A percentile compares a stretch with the other conserved stretches of the same genome.
These are phyloP conservation scores for Orchesellides sinensis DNA, from an alignment of 2,888 invertebrate species.

Conservation along the genomic window DNA sequence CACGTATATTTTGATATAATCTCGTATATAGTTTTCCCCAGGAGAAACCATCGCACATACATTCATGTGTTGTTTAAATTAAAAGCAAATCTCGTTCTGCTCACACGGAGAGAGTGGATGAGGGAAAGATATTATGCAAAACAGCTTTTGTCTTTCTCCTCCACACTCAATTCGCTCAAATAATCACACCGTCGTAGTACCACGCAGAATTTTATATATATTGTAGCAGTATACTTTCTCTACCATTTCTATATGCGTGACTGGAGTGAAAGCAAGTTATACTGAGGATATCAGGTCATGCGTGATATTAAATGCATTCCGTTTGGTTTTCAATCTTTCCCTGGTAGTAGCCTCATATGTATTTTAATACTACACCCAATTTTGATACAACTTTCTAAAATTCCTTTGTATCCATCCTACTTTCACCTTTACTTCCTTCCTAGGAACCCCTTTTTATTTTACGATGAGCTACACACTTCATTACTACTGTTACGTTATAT, in stretches of 20 bases:
- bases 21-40: neutral
- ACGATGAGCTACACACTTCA: too few species aligned
- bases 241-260: constrained; percentile 13
- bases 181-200: neutral
- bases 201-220: neutral
- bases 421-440: too few species aligned
- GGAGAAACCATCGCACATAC: neutral
- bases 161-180: neutral
- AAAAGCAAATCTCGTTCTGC: too few species aligned
- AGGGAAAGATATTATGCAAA: neutral
- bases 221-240: neutral
- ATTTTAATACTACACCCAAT: too few species aligned
- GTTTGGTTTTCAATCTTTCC: neutral
- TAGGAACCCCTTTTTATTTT: too few species aligned
- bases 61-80: neutral
- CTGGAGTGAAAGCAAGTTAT: neutral
- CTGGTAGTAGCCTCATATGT: too few species aligned
- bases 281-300: constrained; percentile 37
- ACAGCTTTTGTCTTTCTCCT: neutral
- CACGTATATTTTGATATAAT: too few species aligned
- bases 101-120: neutral
- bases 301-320: constrained; percentile 51
- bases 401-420: too few species aligned
- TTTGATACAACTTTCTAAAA: too few species aligned
- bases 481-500: too few species aligned